Conservation (phyloP, 2,797 vertebrate species). For the Chloroceryle inda region DNA sequence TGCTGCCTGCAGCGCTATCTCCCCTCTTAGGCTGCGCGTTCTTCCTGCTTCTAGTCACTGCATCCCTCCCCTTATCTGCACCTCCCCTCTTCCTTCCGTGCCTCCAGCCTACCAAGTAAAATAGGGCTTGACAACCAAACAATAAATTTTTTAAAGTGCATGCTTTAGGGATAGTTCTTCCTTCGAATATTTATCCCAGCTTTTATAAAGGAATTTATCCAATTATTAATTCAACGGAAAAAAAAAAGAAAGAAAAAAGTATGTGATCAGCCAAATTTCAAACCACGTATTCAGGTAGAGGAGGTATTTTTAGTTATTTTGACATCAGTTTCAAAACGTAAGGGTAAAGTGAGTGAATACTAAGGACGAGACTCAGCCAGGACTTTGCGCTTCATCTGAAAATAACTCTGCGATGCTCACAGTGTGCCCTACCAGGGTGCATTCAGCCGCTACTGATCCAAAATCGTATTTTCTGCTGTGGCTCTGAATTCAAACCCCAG, state of each 20-base stretch:
- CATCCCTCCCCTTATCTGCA: slow-evolving; percentile 49
- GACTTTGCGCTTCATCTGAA: neutral
- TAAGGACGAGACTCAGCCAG: neutral
- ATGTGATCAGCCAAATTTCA: slow-evolving; percentile 9
- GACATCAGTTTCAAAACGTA: neutral
- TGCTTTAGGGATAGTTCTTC: slow-evolving; percentile 59
- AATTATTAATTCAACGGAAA: slow-evolving; percentile 56
- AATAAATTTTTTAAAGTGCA: slow-evolving; percentile 66
- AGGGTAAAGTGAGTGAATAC: neutral
- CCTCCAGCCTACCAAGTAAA: slow-evolving; percentile 63
- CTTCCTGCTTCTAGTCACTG: slow-evolving; percentile 19
- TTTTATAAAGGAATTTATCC: slow-evolving; percentile 71
- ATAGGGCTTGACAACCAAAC: slow-evolving; percentile 58
- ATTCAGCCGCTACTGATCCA: neutral
- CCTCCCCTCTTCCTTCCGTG: slow-evolving; percentile 56
- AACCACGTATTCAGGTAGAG: neutral
- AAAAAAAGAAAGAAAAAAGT: slow-evolving; percentile 15
- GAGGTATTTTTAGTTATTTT: slow-evolving; percentile 26
- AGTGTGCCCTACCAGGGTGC: neutral
- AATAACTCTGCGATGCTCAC: neutral
- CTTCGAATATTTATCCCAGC: slow-evolving; percentile 62
- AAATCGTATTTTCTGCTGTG: neutral
- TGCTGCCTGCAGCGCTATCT: neutral
- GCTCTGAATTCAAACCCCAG: neutral
- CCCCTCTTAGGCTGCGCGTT: neutral